Evolutionary conservation across 2,888 invertebrate genomes (phyloP), one percentile per base, ranked within the genome.

Genomic region (Coenonympha glycerion): DNA sequence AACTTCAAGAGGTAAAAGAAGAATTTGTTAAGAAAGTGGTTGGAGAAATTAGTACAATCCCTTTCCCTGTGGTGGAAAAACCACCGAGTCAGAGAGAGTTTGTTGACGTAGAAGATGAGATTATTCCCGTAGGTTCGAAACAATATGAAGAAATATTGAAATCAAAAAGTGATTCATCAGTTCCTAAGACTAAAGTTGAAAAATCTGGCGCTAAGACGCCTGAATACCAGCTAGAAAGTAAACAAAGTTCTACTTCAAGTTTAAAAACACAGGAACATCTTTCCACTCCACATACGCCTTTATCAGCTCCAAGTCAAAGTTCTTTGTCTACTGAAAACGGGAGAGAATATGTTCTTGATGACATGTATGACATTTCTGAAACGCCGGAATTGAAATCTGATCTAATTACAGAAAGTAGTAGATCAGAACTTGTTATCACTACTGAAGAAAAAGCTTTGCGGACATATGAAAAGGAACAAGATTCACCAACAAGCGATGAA

Each of bases 401-500:
- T 59, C 60, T 80, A 39, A 62, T 73, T 2, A 79, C 77, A 26
- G 87, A 86, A 63, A 84, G 76, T 36, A 87, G 87, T 49, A 87
- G 85, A 60, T 89, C 90, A 42, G 90, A 92, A 67, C 77, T 90
- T 21, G 79, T 90, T 13, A 89, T 90, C 13, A 89, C 91, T 2
- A 85, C 89, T 6, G 89, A 91, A 61, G 91, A 92, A 64, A 90
- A 88, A 65, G 76, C 84, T 3, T 70, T 88, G 28, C 88, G 88
- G 15, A 85, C 68, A 6, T 78, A 76, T 42, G 89, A 90, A 57
- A 90, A 89, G 61, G 89, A 88, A 64, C 89, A 90, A 56, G 92
- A 93, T 61, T 95, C 95, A 0, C 94, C 94, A 0, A 92, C 90
- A 6, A 93, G 92, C 65, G 95, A 95, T 71, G 95, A 95, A 18